Base-by-base conservation (phyloP, 2,888 invertebrate species). In the Apotomis turbidana region DNA sequence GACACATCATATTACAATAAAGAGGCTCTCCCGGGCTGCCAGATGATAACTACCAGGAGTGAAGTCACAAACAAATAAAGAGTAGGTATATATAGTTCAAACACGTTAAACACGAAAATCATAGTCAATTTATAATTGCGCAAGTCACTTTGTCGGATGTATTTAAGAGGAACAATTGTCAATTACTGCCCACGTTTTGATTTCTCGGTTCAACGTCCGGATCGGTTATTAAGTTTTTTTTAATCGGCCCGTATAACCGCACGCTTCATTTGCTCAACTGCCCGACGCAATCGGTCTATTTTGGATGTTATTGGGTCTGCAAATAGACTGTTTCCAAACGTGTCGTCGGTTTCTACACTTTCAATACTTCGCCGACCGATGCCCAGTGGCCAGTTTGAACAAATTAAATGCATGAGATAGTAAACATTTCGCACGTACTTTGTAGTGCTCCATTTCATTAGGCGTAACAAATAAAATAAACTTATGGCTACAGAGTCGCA, bases 251-350 rank as follows among this genome's bases (percentile, higher is more conserved):
- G 55, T 49, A 46, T 61, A 49, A 71, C 49, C 67, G 54, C 83
- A 85, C 83, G 84, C 83, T 84, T 87, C 81, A 85, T 85, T 87
- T 83, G 83, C 83, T 74, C 74, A 83, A 81, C 82, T 81, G 81
- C 83, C 82, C 78, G 76, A 75, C 76, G 78, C 81, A 81, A 82
- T 84, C 85, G 81, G 69, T 75, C 78, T 82, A 81, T 81, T 81
- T 81, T 79, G 76, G 77, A 77, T 70, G 75, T 78, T 81, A 78
- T 77, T 78, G 69, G 71, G 66, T 75, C 75, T 75, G 71, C 74
- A 76, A 81, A 80, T 81, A 78, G 75, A 74, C 67, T 58, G 58
- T 68, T 69, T 51, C 67, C 58, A 60, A 61, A 74, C 72, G 49
- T 71, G 67, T 71, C 67, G 71, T 62, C 67, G 71, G 62, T 71